A percentile compares a stretch with the other conserved stretches of the same genome.
These are phyloP conservation scores for Escarpia spicata DNA, from an alignment of 2,888 invertebrate genomes.

Conservation along the genomic window DNA sequence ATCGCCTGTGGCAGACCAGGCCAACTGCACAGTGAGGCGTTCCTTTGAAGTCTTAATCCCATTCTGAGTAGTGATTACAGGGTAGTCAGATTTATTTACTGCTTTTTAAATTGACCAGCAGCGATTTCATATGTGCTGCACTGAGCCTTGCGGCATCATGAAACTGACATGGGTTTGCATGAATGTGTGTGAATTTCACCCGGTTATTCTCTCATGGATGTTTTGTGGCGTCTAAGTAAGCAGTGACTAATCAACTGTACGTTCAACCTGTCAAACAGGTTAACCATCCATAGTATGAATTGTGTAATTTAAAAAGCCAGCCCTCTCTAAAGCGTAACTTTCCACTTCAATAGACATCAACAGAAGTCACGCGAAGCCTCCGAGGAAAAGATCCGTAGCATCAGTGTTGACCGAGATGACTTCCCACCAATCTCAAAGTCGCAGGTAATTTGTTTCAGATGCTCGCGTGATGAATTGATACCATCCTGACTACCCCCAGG, in stretches of 20 bases:
- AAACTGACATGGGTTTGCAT: neutral
- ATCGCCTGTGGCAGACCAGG: too few species aligned
- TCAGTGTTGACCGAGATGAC: neutral
- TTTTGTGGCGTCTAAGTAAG: neutral
- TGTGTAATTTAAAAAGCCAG: neutral
- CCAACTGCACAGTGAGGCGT: too few species aligned
- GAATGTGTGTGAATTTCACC: too few species aligned
- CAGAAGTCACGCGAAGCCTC: neutral
- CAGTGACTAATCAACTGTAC: neutral
- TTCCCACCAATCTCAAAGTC: neutral
- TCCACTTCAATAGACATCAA: neutral
- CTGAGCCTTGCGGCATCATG: neutral
- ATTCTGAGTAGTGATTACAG: too few species aligned
- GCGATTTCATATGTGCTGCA: neutral
- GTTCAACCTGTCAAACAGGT: neutral
- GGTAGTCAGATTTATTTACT: too few species aligned
- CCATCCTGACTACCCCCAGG: neutral
- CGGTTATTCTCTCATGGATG: too few species aligned
- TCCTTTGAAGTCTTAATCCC: too few species aligned
- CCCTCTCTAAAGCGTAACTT: neutral
- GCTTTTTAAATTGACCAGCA: neutral
- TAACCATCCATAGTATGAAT: neutral
- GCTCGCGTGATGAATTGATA: neutral
- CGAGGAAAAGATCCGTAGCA: neutral
- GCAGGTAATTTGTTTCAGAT: neutral